Evolutionary conservation across 2,113 vertebrate genomes (phyloP).

Genomic region (Plecturocebus donacophilus): DNA sequence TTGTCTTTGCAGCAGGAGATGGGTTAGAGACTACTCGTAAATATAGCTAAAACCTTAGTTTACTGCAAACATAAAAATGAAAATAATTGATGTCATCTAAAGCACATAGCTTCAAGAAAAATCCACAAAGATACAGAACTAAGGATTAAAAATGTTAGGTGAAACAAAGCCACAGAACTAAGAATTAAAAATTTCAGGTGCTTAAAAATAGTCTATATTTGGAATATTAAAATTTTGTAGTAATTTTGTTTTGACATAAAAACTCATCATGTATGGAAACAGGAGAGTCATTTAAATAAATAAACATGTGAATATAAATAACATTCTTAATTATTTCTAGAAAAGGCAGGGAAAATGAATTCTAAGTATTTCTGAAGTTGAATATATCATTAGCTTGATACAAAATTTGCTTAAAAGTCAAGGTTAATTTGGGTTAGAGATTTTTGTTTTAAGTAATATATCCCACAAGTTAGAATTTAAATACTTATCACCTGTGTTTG

Average conservation of each 20-base stretch:
- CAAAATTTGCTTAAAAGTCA: background rate
- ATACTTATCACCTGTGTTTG: background rate
- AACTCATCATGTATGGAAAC: background rate
- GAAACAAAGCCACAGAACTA: background rate
- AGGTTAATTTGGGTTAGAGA: background rate
- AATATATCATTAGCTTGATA: background rate
- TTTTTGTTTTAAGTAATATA: background rate
- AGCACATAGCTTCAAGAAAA: conserved; percentile 19
- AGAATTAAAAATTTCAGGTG: background rate
- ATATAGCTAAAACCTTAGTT: conserved; percentile 30
- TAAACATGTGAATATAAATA: background rate
- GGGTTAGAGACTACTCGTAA: background rate
- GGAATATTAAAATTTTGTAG: background rate
- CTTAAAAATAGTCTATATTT: background rate
- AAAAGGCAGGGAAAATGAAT: background rate
- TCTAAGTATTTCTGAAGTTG: background rate
- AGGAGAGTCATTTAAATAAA: background rate
- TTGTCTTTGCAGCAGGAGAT: background rate
- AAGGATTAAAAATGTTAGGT: background rate
- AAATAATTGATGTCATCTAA: conserved; percentile 31
- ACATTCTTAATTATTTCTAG: background rate
- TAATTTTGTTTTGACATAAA: background rate
- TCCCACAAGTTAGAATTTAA: background rate
- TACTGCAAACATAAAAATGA: background rate
- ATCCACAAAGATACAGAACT: background rate